Evolutionary conservation across 2,797 vertebrate species (phyloP), one percentile per base, ranked within the genome.

Genomic region (Tragelaphus eurycerus): DNA sequence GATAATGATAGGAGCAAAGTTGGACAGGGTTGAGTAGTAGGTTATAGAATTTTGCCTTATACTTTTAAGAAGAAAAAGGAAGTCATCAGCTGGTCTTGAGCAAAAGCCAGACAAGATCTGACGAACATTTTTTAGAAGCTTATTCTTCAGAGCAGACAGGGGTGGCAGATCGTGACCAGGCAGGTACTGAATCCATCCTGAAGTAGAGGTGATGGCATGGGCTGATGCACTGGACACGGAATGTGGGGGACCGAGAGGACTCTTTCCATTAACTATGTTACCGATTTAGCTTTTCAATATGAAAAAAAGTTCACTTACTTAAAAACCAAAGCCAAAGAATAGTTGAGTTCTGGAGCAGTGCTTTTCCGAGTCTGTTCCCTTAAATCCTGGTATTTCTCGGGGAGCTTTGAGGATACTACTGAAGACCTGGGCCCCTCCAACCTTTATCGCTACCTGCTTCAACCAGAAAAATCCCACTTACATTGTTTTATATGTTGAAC

Each of bases 281-380:
- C 60, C 86, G 55, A n/a, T 43, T 64, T 59, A 76, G 89, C 60
- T 71, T 62, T 90, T 94, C 64, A 14, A n/a, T 27, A 93, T 59
- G 15, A 46, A 74, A 43, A 46, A 29, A 48, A n/a, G 29, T 19
- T 74, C 71, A 25, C 38, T 90, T 38, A 38, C 43, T n/a, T 81
- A 46, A 54, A 59, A 71, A 79, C n/a, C 78, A 48, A 94, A 85
- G 46, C 46, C 55, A 34, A 46, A 92, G 54, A 15, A 43, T 43
- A 71, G 12, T 50, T 23, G 52, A 43, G 76, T 78, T 46, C 74
- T 55, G 48, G 29, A 54, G 8, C 74, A 54, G 50, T 79, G 31
- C 57, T 95, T 95, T 59, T 27, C 82, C 17, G 31, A 93, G 29
- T 64, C 10, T 48, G 7, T 67, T 94, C 62, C 62, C n/a, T 74